These are phyloP conservation scores for Synaphobranchus kaupii DNA, from an alignment of 2,797 vertebrate genomes.

Conservation along the genomic window DNA sequence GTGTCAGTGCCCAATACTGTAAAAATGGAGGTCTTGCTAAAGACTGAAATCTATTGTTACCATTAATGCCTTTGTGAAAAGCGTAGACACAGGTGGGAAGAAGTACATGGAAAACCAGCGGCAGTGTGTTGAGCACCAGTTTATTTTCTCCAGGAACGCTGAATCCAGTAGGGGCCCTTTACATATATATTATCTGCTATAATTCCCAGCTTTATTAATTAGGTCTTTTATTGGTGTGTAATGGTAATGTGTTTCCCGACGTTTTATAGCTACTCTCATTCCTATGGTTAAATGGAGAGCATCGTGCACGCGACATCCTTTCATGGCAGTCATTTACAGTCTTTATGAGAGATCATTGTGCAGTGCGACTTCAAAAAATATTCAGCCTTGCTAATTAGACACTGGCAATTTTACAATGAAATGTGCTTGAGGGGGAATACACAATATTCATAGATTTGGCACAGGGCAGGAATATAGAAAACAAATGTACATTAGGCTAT, in stretches of 20 bases:
- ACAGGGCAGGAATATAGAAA: neutral
- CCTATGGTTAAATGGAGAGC: neutral
- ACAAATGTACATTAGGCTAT: neutral
- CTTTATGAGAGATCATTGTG: neutral
- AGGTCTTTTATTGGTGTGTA: neutral
- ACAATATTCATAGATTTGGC: neutral
- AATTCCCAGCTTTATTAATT: neutral
- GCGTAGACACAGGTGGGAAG: neutral
- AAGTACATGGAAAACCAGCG: neutral
- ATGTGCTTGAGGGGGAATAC: neutral
- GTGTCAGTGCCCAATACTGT: conserved; percentile 2
- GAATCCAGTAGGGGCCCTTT: neutral
- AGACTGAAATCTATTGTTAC: neutral
- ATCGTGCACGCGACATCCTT: neutral
- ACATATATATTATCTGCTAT: neutral
- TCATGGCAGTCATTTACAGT: neutral
- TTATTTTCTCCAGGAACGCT: neutral
- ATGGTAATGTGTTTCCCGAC: neutral
- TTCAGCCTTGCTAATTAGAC: neutral
- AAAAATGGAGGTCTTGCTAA: neutral
- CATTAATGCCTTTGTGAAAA: conserved; percentile 13
- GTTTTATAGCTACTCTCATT: neutral
- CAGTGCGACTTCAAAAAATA: neutral
- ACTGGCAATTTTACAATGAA: neutral
- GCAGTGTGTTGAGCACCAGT: neutral